Base-by-base conservation (phyloP, 2,113 vertebrate genomes). In the Macroglossus sobrinus region DNA sequence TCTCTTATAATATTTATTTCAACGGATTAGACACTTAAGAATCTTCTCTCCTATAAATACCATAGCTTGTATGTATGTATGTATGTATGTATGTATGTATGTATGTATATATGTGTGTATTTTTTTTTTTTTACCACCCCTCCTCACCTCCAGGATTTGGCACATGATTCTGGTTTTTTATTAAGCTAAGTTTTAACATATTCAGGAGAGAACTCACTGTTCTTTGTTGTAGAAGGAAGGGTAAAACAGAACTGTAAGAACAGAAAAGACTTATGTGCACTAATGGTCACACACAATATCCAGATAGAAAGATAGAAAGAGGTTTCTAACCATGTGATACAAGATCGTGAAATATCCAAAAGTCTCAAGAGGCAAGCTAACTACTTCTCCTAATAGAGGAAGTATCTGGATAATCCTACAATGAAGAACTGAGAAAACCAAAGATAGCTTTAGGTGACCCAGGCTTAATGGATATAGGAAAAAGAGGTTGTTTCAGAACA, bases 231-330 rank as follows among this genome's bases (percentile, higher is more conserved):
- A 95, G 47, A 84, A 86, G 53, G 45, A 35, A 91, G n/a, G 21
- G 30, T 84, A 86, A 92, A 95, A 89, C 7, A 85, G 30, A 92
- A 79, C 33, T 69, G 2, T 15, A 59, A 95, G 35, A 76, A 90
- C 47, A 88, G 47, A 93, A 92, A 63, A 80, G 30, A 84, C 26
- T 96, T 53, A 82, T 82, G 68, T 93, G 9, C 63, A 95, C 38
- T 81, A 96, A 89, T 40, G 21, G 12, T 93, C 68, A 93, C 24
- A 78, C 3, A 89, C 33, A 71, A 85, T 30, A 91, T 66, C n/a
- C 43, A 93, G 14, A 95, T 1, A 79, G 35, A 78, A 66, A 93
- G 14, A 95, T 3, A 79, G 45, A 78, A 66, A 94, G 63, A 80
- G 24, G 59, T 57, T 95, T 91, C 85, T 68, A 66, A 68, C 63